Evolutionary conservation across 2,113 vertebrate species (phyloP).

Genomic region (Heteronetta atricapilla): DNA sequence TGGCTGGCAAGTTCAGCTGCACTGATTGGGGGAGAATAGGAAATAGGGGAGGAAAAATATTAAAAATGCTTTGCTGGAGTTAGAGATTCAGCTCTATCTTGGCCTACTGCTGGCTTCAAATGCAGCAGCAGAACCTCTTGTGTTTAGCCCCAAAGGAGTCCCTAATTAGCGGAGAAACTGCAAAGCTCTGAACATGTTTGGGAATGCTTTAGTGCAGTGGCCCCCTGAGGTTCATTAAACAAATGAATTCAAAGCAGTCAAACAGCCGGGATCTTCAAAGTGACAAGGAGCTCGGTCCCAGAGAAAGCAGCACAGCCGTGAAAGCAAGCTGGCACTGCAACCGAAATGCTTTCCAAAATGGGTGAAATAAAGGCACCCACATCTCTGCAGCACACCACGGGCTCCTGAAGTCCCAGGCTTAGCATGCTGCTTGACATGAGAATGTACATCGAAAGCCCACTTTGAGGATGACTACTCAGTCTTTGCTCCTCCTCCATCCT

Average conservation of each 20-base stretch:
- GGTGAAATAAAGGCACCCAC: neutral
- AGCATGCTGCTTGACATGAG: neutral
- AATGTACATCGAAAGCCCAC: neutral
- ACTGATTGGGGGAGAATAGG: neutral
- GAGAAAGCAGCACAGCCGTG: neutral
- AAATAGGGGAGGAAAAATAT: neutral
- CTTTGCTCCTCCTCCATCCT: neutral
- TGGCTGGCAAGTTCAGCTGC: neutral
- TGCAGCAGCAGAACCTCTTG: neutral
- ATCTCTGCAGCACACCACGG: neutral
- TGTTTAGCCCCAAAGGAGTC: conserved; percentile 31
- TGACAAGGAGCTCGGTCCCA: neutral
- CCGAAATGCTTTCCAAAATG: neutral
- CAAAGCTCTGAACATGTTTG: conserved; percentile 23
- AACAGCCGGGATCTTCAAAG: conserved; percentile 40
- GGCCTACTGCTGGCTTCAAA: neutral
- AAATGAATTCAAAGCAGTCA: conserved; percentile 28
- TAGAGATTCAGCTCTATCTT: neutral
- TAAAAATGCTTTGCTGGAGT: neutral
- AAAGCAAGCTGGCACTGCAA: neutral
- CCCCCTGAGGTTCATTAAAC: conserved; percentile 55
- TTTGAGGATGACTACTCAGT: neutral
- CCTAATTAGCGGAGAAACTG: conserved; percentile 54
- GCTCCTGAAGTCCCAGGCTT: neutral
- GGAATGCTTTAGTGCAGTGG: neutral